Base-by-base conservation (phyloP, 1,140 invertebrate species). In the Zophobas atratus region DNA sequence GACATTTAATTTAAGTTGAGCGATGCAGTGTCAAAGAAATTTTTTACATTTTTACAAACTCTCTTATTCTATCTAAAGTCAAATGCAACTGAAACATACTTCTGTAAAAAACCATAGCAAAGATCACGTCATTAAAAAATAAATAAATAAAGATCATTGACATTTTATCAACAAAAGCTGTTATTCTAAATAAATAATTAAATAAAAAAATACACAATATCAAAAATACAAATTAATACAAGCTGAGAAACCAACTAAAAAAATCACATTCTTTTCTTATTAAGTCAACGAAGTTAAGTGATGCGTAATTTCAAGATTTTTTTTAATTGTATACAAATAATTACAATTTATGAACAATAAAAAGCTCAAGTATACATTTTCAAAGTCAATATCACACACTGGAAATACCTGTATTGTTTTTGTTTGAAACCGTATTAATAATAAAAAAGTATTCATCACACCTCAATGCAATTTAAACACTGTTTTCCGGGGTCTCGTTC, bases 391-490 rank as follows among this genome's bases (percentile, higher is more conserved):
- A 82, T 82, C 81, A 82, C 81, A 80, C 81, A 80, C 79, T 80
- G 70, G 76, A 82, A 82, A 82, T 82, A 82, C 79, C 76, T 82
- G 79, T 82, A 79, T 77, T 75, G 51, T 71, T 71, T 77, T 46
- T 57, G 51, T 72, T 63, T 71, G 6, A 48, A 41, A 60, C 32
- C 55, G 49, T 20, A 38, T 51, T 35, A 63, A 63, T 63, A 57
- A 63, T 63, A 41, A 67, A 67, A 67, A 67, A 43, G 32, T 67
- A 51, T 43, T 43, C 41, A 46, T 43, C 60, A 67, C 60, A 67
- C 60, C 60, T 67, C 60, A 33, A 38, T 39, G 55, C 34, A 56
- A 75, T 60, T 77, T 76, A 76, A 73, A 79, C 78, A 80, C 76
- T 78, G 76, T 76, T 75, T 74, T 81, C 81, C 70, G 81, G 78